These are phyloP conservation scores for Nothobranchius kuhntae DNA, from an alignment of 2,113 vertebrate species.

Conservation along the genomic window DNA sequence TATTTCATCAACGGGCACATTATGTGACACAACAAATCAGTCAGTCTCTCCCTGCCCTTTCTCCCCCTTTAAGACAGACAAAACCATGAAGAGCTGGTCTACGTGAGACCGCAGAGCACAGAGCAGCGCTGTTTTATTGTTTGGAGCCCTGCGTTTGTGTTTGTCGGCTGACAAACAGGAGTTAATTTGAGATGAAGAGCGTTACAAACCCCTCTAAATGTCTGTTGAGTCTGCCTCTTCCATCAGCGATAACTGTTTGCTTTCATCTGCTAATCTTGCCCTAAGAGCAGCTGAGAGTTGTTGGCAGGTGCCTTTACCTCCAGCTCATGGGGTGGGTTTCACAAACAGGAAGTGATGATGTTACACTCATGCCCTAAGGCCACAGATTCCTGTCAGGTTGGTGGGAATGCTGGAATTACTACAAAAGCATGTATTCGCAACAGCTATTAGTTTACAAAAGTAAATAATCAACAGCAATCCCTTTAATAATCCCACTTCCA, in stretches of 20 bases:
- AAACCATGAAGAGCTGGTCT: conserved; percentile 7
- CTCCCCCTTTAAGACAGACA: neutral
- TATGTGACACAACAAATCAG: conserved; percentile 37
- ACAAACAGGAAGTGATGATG: conserved; percentile 66
- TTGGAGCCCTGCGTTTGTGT: neutral
- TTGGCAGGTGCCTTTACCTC: conserved; percentile 68
- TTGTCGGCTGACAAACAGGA: conserved; percentile 14
- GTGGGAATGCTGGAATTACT: conserved; percentile 36
- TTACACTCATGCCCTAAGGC: conserved; percentile 47
- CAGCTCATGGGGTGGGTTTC: conserved; percentile 39
- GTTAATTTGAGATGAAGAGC: conserved; percentile 23
- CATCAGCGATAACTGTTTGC: conserved; percentile 47
- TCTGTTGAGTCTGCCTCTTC: conserved; percentile 42
- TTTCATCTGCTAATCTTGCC: conserved; percentile 64
- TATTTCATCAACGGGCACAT: conserved; percentile 45
- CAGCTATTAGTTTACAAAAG: conserved; percentile 24
- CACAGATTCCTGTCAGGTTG: conserved; percentile 29
- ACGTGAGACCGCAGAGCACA: conserved; percentile 6
- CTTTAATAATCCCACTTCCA: neutral
- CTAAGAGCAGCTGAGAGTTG: conserved; percentile 52
- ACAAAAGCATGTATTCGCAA: conserved; percentile 28
- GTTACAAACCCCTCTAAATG: conserved; percentile 31
- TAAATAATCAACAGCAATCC: conserved; percentile 14
- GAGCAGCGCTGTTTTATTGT: neutral
- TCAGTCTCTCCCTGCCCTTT: conserved; percentile 16